phyloP scores from a whole-genome alignment of 2,113 vertebrate genomes.

The Pedetes capensis region DNA sequence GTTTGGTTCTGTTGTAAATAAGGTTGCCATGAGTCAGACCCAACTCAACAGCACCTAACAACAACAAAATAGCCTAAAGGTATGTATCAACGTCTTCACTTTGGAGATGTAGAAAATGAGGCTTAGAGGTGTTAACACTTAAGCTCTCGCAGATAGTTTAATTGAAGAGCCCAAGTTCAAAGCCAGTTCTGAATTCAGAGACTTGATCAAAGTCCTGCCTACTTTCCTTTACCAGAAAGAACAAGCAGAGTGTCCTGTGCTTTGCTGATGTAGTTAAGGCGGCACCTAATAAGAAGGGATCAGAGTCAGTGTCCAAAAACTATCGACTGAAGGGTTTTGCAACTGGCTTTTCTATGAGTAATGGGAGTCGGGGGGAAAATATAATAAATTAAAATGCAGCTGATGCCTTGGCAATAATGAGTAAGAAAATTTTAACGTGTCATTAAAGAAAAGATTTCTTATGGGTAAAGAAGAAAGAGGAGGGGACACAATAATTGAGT shows the following conservation, averaged over 20 bases:
- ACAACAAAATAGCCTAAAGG: background rate
- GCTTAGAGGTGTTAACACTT: background rate
- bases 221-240: background rate
- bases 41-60: too few species aligned
- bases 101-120: background rate
- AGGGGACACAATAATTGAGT: background rate
- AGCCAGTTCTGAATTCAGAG: background rate
- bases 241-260: background rate
- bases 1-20: too few species aligned
- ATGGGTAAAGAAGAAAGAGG: background rate
- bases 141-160: background rate
- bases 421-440: background rate
- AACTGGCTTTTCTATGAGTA: background rate
- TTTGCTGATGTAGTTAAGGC: background rate
- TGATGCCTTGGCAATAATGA: background rate
- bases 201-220: background rate
- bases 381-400: conserved; percentile 8
- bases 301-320: background rate
- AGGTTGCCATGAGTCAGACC: too few species aligned
- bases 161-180: background rate
- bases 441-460: background rate
- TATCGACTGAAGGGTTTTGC: background rate
- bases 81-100: background rate
- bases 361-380: background rate
- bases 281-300: background rate